Evolutionary conservation across 2,113 vertebrate genomes (phyloP), one percentile per base, ranked within the genome.

Genomic region (Zosterops japonicus): DNA sequence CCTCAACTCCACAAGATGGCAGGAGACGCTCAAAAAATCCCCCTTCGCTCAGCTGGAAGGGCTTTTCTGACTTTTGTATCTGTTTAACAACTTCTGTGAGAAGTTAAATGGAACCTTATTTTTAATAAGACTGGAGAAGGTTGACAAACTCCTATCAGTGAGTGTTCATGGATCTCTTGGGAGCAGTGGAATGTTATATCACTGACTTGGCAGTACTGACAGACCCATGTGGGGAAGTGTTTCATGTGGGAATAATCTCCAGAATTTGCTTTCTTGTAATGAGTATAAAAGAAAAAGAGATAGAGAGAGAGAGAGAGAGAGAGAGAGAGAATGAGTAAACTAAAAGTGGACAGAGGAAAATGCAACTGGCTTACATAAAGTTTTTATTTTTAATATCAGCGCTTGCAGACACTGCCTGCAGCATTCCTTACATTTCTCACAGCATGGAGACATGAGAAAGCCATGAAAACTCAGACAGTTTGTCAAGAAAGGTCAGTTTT

Each of bases 1-100:
- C n/a, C 25, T 36, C 15, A 60, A 12, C 9, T 49, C 97, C 97
- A 95, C 94, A 93, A 91, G 97, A 72, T 97, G 97, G 96, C 97
- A 94, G 69, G 33, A 96, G 81, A 84, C 12, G 14, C 90, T 90
- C 61, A 94, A 70, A 70, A 72, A 94, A 82, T 78, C 55, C 16
- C 16, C 10, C 31, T 23, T 36, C 4, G 0, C 31, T 65, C 76
- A 15, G 57, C 42, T 41, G 33, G 39, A 75, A 80, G 20, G 11
- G n/a, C 11, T 72, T 21, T 79, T n/a, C 23, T 53, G 19, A 42
- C 15, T 89, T 57, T 27, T 13, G 11, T 24, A 31, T 20, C 23
- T 64, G 17, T 36, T 25, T 47, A 12, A 70, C 17, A 83, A 90
- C 31, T 47, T 70, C 46, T 46, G 15, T 14, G 68, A 71, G 24